Base-by-base conservation (phyloP, 2,888 invertebrate species). In the Troglohyphantes excavatus region DNA sequence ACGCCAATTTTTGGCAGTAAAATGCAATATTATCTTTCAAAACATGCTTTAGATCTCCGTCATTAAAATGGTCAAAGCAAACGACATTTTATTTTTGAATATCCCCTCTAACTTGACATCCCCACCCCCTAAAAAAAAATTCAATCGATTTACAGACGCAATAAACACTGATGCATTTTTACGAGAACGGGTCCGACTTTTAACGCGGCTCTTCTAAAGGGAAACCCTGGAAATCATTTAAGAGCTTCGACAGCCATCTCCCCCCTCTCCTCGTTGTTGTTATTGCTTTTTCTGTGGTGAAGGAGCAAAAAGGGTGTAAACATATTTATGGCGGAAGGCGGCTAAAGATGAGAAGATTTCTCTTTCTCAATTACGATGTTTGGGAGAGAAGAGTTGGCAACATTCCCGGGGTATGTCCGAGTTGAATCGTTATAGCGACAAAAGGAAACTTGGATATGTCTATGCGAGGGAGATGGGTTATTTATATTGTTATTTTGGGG, bases 251-350 rank as follows among this genome's bases (percentile, higher is more conserved):
- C 23, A 43, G 68, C 78, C 76, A 78, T 86, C 76, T 43, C 19
- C 21, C 21, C 27, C 21, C 43, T 13, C 65, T 53, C 59, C 27
- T 21, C 9, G 73, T 67, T 84, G 33, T 65, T 70, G 23, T 65
- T 73, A 53, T 46, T 70, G 53, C 21, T 67, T 67, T 86, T 78
- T 61, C 33, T 46, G 19, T 23, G 73, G 53, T 46, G 72, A 68
- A 82, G 73, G 79, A 87, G 79, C 79, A 63, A 87, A 63, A 72
- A 67, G 65, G 75, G 67, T 73, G 88, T 88, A 88, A 88, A 88
- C 75, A 73, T 81, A 88, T 88, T 88, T 88, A 82, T 73, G 81
- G 65, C 70, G 27, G 53, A 43, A 39, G 68, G 21, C 23, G 26
- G 27, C n/a, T 53, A 53, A 53, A 81, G 65, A 82, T 61, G 59